Percentiles rank a stretch among this genome's conserved stretches.
These are phyloP conservation scores for Phodopus roborovskii DNA, from an alignment of 2,113 vertebrate species.

Conservation along the genomic window DNA sequence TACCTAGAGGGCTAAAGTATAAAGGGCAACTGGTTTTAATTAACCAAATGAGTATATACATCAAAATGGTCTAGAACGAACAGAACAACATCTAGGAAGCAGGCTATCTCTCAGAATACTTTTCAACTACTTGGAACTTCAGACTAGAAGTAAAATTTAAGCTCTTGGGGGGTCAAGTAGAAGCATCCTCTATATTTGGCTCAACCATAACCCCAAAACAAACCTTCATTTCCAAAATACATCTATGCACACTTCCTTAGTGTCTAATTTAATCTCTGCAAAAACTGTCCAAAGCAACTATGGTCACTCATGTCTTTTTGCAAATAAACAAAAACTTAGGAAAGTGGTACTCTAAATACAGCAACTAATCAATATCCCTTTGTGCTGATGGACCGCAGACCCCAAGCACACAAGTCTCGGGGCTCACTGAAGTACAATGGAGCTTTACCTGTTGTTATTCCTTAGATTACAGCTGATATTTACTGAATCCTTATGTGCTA, in stretches of 20 bases:
- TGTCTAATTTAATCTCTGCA: conserved; percentile 20
- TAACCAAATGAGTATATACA: neutral
- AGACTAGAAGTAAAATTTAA: neutral
- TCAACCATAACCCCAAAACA: neutral
- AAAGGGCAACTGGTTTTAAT: neutral
- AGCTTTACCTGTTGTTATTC: neutral
- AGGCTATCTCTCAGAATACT: neutral
- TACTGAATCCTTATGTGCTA: neutral
- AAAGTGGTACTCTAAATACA: neutral
- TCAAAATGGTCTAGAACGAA: neutral
- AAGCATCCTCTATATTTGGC: neutral
- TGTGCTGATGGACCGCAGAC: neutral
- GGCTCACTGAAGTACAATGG: neutral
- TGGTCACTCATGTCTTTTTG: neutral
- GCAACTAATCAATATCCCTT: neutral
- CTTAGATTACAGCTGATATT: neutral
- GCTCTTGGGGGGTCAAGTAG: neutral
- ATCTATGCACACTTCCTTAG: neutral
- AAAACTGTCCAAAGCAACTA: neutral
- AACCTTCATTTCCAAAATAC: neutral
- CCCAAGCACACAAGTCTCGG: neutral
- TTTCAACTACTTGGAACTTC: neutral
- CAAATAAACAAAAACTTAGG: neutral
- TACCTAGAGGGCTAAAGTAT: neutral
- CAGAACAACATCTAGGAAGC: neutral